Percentiles rank a stretch among this genome's conserved stretches.
Conservation (phyloP, 2,888 invertebrate genomes). For the Cremastinae sp. region DNA sequence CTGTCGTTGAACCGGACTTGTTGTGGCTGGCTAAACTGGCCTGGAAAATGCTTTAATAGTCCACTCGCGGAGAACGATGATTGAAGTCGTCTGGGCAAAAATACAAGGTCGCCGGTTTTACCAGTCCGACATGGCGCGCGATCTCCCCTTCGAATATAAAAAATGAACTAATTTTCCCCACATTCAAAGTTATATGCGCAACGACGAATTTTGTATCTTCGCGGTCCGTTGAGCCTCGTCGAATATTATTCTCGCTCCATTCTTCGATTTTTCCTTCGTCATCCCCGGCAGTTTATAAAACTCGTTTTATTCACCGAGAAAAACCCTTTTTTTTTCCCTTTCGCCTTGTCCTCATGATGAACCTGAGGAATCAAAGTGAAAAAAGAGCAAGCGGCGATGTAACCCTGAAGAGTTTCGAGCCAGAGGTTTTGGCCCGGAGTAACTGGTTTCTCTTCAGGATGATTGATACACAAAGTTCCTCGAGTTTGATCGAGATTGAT, state of each 20-base stretch:
- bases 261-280: background rate
- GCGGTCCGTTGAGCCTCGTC: constrained; percentile 24
- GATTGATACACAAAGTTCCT: constrained; percentile 58
- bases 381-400: constrained; percentile 19
- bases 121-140: background rate
- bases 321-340: constrained; percentile 16
- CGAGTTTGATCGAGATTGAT: constrained; percentile 57
- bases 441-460: constrained; percentile 19
- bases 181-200: too few species aligned
- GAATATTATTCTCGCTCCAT: background rate
- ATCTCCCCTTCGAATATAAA: constrained; percentile 16
- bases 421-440: background rate
- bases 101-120: constrained; percentile 43
- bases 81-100: constrained; percentile 63
- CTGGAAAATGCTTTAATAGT: constrained; percentile 66
- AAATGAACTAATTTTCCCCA: background rate
- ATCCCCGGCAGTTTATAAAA: constrained; percentile 17
- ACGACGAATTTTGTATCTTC: too few species aligned
- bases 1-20: constrained; percentile 49
- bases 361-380: constrained; percentile 12
- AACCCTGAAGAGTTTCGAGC: constrained; percentile 35
- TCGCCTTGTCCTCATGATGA: constrained; percentile 1
- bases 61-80: constrained; percentile 64
- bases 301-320: constrained; percentile 15
- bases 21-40: constrained; percentile 48